These are phyloP conservation scores for Petrosia ficiformis DNA, from an alignment of 37 sponge, comb jelly and placozoan genomes.

Conservation along the genomic window DNA sequence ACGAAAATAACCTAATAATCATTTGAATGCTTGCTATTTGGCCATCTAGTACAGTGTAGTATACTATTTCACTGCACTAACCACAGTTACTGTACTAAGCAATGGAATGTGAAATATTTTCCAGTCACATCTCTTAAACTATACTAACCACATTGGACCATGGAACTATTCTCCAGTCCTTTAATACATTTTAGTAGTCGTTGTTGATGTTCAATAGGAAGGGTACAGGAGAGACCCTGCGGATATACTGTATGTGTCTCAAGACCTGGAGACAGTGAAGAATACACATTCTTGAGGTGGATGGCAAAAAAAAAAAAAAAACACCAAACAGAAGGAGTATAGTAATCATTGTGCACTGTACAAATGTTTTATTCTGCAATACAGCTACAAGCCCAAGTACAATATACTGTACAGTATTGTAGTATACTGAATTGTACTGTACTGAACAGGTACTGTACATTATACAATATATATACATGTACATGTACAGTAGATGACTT, in stretches of 20 bases:
- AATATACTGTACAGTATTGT: too few species aligned
- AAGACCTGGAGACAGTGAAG: constrained; percentile 36
- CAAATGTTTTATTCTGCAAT: not conserved
- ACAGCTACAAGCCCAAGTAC: not conserved
- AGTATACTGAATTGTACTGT: too few species aligned
- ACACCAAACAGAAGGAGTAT: not conserved
- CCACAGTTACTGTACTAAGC: too few species aligned
- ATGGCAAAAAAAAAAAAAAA: not conserved
- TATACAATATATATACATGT: too few species aligned
- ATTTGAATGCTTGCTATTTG: too few species aligned
- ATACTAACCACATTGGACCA: constrained; percentile 62
- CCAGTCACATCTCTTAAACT: too few species aligned
- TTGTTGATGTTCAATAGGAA: constrained; percentile 65
- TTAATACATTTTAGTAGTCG: constrained; percentile 60
- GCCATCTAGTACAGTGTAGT: too few species aligned
- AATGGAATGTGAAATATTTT: too few species aligned
- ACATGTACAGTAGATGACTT: too few species aligned
- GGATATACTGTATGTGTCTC: constrained; percentile 65
- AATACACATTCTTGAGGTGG: not conserved
- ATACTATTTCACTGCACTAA: too few species aligned
- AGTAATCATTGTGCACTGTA: not conserved
- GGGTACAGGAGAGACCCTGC: constrained; percentile 79
- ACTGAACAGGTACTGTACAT: too few species aligned
- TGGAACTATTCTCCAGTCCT: constrained; percentile 73
- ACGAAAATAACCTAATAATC: too few species aligned